These are phyloP conservation scores for Leptopilina myrica DNA, from an alignment of 2,888 invertebrate species.

Conservation along the genomic window DNA sequence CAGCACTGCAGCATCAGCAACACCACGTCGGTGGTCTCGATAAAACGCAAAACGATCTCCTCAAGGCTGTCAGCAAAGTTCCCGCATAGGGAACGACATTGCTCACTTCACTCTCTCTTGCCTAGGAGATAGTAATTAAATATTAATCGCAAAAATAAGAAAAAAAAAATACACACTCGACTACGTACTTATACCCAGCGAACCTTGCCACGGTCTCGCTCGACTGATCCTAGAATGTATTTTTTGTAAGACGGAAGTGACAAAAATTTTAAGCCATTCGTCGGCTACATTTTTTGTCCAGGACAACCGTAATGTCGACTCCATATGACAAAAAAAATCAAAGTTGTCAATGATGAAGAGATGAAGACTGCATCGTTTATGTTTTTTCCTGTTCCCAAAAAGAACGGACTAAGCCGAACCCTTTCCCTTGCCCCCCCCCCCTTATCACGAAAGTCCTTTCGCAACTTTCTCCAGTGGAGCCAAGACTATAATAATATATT, in stretches of 20 bases:
- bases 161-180: conserved; percentile 57
- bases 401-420: conserved; percentile 25
- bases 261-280: conserved; percentile 26
- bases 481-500: background rate
- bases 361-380: conserved; percentile 54
- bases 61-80: conserved; percentile 87
- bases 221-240: conserved; percentile 75
- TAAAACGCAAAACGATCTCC: conserved; percentile 85
- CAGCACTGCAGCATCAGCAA: conserved; percentile 83
- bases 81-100: conserved; percentile 82
- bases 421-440: background rate
- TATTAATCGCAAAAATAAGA: conserved; percentile 51
- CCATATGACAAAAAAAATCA: background rate
- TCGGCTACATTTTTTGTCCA: conserved; percentile 1
- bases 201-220: conserved; percentile 61
- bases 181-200: conserved; percentile 75
- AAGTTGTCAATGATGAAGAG: conserved; percentile 44
- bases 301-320: conserved; percentile 7
- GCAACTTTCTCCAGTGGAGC: background rate
- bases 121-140: conserved; percentile 54
- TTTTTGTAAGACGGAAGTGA: conserved; percentile 57
- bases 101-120: conserved; percentile 57
- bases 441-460: background rate
- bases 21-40: conserved; percentile 86
- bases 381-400: conserved; percentile 31